Evolutionary conservation across 2,797 vertebrate genomes (phyloP).

Genomic region (Jordanella pulchra): DNA sequence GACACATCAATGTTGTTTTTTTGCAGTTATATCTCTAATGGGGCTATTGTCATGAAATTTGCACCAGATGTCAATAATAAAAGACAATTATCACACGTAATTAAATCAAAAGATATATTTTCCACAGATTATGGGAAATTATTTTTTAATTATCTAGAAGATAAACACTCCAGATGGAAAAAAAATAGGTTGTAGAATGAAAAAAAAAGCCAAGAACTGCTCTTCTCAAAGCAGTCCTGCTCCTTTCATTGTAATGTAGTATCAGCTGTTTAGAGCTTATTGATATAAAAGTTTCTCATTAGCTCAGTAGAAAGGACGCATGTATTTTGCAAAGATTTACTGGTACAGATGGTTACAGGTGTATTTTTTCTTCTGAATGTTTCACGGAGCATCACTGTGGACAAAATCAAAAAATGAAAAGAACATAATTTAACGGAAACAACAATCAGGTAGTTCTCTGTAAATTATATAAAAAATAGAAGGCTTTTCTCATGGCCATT

Average conservation of each 20-base stretch:
- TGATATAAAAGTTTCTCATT: not conserved
- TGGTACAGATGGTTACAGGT: not conserved
- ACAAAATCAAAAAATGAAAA: not conserved
- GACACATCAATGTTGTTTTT: not conserved
- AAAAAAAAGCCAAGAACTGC: not conserved
- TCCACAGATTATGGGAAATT: not conserved
- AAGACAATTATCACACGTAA: not conserved
- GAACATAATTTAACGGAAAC: too few species aligned
- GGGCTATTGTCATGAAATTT: not conserved
- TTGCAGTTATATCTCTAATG: not conserved
- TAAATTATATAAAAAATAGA: too few species aligned
- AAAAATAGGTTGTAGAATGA: not conserved
- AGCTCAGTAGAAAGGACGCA: not conserved
- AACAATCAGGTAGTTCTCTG: too few species aligned
- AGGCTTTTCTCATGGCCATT: too few species aligned
- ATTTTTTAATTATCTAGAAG: not conserved
- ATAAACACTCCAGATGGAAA: not conserved
- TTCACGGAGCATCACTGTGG: too few species aligned
- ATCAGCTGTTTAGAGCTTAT: not conserved
- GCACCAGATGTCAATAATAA: not conserved
- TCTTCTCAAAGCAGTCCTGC: not conserved
- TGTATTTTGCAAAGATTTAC: not conserved
- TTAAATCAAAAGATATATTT: not conserved
- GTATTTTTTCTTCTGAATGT: not conserved
- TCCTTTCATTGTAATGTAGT: not conserved